A percentile compares a stretch with the other conserved stretches of the same genome.
Evolutionary conservation across 1,140 invertebrate genomes (phyloP).

Genomic region (Neuroterus valhalla): DNA sequence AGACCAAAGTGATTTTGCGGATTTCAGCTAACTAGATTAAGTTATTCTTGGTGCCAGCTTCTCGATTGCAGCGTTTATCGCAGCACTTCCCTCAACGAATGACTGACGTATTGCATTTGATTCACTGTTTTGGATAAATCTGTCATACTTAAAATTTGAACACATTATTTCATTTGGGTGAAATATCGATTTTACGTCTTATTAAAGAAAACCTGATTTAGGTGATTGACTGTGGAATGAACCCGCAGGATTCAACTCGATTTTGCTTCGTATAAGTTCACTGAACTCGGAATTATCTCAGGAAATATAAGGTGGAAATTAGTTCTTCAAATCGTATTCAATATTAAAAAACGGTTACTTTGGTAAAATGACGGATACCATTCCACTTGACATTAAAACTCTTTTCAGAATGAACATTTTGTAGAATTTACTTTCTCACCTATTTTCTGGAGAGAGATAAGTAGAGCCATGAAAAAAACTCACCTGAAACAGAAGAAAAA

Average conservation of each 20-base stretch:
- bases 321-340: not conserved
- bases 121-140: constrained; percentile 15
- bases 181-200: constrained; percentile 14
- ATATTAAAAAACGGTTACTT: too few species aligned
- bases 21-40: constrained; percentile 24
- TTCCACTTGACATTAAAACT: too few species aligned
- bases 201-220: constrained; percentile 26
- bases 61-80: not conserved
- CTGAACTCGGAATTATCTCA: not conserved
- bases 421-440: not conserved
- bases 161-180: constrained; percentile 1
- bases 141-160: constrained; percentile 26
- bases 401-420: too few species aligned
- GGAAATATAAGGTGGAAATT: not conserved
- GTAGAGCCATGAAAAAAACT: not conserved
- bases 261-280: not conserved
- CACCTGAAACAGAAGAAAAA: not conserved
- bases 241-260: not conserved
- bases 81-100: constrained; percentile 11
- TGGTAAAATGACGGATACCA: too few species aligned
- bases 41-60: constrained; percentile 10
- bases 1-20: constrained; percentile 19
- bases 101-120: constrained; percentile 23
- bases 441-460: not conserved
- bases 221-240: not conserved